Conservation (phyloP, 2,797 vertebrate genomes). For the Sus cebifrons region DNA sequence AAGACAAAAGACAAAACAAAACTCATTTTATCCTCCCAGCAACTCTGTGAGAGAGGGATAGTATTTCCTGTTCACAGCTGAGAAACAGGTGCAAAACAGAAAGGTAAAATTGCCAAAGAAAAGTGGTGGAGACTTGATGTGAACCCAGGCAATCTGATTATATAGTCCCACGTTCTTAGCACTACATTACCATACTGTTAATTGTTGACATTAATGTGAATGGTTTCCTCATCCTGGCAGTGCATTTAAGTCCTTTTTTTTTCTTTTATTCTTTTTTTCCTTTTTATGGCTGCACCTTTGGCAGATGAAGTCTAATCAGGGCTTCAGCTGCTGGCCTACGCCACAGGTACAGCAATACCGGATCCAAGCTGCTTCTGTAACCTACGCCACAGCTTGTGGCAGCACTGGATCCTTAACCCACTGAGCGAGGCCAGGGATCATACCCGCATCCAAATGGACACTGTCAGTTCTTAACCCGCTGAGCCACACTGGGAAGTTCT, state of each 20-base stretch:
- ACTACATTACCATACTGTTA: neutral
- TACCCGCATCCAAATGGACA: too few species aligned
- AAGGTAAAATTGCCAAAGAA: constrained; percentile 49
- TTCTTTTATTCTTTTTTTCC: too few species aligned
- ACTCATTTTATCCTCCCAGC: constrained; percentile 36
- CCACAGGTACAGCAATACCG: too few species aligned
- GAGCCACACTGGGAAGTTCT: neutral
- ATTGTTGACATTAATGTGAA: constrained; percentile 51
- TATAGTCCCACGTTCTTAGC: neutral
- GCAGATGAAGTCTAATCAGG: too few species aligned
- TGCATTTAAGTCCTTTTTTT: constrained; percentile 38
- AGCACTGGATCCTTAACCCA: too few species aligned
- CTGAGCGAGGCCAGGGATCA: too few species aligned
- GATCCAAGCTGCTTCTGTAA: too few species aligned
- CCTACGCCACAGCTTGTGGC: too few species aligned
- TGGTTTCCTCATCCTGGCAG: constrained; percentile 55
- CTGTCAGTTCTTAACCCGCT: too few species aligned
- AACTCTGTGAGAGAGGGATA: constrained; percentile 12
- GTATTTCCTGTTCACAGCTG: constrained; percentile 35
- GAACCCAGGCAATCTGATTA: constrained; percentile 1
- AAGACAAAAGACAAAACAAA: neutral
- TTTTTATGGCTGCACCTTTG: too few species aligned
- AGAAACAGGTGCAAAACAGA: neutral
- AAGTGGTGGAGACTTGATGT: constrained; percentile 37
- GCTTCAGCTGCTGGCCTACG: too few species aligned